phyloP scores from a whole-genome alignment of 2,797 vertebrate species.

The Cyprinodon diabolis region DNA sequence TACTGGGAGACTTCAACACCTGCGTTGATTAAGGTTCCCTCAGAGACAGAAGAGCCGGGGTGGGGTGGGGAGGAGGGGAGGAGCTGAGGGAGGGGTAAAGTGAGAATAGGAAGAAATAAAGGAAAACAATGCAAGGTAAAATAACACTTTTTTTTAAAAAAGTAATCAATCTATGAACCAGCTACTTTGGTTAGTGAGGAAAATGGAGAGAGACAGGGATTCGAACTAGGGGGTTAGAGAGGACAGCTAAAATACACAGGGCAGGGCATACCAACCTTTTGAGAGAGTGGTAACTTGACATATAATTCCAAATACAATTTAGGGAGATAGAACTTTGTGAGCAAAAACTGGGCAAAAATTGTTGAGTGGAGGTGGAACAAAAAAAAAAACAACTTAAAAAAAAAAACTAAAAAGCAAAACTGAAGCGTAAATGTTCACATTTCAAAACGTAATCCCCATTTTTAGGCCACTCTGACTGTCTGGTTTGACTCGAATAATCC shows the following conservation, averaged over 20 bases:
- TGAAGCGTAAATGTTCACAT: slow-evolving; percentile 46
- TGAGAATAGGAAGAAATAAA: slow-evolving; percentile 58
- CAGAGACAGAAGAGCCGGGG: slow-evolving; percentile 30
- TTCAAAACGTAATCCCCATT: slow-evolving; percentile 77
- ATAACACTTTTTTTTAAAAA: slow-evolving; percentile 74
- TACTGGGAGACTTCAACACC: slow-evolving; percentile 4
- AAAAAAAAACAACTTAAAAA: slow-evolving; percentile 35
- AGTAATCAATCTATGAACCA: slow-evolving; percentile 85
- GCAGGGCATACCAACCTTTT: slow-evolving; percentile 99
- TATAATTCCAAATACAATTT: slow-evolving; percentile 99
- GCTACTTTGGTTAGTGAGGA: slow-evolving; percentile 93
- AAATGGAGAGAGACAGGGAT: slow-evolving; percentile 83
- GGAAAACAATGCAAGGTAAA: slow-evolving; percentile 72
- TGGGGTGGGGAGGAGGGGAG: slow-evolving; percentile 46
- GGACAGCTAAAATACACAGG: slow-evolving; percentile 98
- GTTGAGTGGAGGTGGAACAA: slow-evolving; percentile 65
- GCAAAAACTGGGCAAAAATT: slow-evolving; percentile 83
- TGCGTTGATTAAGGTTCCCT: slow-evolving; percentile 23
- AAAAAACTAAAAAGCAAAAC: slow-evolving; percentile 39
- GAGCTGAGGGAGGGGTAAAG: slow-evolving; percentile 72
- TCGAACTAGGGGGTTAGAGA: slow-evolving; percentile 96
- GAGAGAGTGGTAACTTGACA: slow-evolving; percentile 99
- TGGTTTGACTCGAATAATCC: slow-evolving; percentile 42
- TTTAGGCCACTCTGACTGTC: slow-evolving; percentile 52
- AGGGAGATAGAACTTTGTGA: slow-evolving; percentile 98